Conservation (phyloP, 2,113 vertebrate genomes). For the Columba janthina region DNA sequence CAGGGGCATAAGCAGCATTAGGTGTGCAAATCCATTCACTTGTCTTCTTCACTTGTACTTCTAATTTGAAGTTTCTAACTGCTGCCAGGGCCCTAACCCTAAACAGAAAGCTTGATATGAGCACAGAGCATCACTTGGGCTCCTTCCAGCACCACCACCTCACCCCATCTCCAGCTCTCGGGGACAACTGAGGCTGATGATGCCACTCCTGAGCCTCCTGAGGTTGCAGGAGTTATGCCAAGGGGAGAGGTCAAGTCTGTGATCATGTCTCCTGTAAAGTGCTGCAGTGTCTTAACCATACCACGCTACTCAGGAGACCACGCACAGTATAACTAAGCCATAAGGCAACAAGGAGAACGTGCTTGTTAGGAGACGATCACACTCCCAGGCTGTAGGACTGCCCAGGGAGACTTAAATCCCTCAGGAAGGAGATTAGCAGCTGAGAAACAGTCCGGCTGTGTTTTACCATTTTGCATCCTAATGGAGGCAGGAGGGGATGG, state of each 20-base stretch:
- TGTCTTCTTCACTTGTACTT: not conserved
- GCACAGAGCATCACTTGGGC: not conserved
- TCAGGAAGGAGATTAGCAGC: not conserved
- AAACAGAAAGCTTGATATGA: accelerated
- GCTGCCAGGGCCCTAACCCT: not conserved
- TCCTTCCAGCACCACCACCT: not conserved
- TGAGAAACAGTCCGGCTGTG: not conserved
- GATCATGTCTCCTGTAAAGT: not conserved
- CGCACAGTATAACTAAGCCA: not conserved
- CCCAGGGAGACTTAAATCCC: not conserved
- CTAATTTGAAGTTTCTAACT: not conserved
- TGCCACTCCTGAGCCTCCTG: not conserved
- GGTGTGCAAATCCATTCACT: not conserved
- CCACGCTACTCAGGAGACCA: not conserved
- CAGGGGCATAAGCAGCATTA: not conserved
- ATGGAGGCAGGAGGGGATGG: not conserved
- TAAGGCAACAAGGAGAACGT: not conserved
- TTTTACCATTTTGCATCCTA: not conserved
- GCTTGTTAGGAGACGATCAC: not conserved
- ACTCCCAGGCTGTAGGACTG: not conserved
- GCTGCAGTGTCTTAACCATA: accelerated
- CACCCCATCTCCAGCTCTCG: accelerated
- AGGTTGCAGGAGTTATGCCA: not conserved
- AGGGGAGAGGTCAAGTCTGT: not conserved
- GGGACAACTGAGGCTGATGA: not conserved